Conservation (phyloP, 1,140 invertebrate genomes). For the Brachionus calyciflorus region DNA sequence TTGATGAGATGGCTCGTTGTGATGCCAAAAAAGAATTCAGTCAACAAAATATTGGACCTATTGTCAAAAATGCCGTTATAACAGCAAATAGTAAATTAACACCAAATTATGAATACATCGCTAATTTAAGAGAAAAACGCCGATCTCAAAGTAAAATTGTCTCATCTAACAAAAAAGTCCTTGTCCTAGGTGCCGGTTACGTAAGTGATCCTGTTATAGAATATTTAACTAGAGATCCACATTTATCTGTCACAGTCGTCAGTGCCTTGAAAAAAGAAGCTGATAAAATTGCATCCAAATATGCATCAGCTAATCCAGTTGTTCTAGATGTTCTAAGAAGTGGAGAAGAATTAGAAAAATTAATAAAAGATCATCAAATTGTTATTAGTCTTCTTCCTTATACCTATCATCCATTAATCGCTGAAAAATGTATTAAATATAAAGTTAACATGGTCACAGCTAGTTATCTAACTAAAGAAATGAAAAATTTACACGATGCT, state of each 20-base stretch:
- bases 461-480: slow-evolving; percentile 82
- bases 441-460: slow-evolving; percentile 91
- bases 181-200: slow-evolving; percentile 90
- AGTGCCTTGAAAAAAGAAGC: slow-evolving; percentile 40
- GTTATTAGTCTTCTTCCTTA: slow-evolving; percentile 86
- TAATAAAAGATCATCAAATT: slow-evolving; percentile 74
- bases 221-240: slow-evolving; percentile 79
- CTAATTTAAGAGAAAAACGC: slow-evolving; percentile 71
- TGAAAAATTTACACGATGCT: slow-evolving; percentile 75
- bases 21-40: slow-evolving; percentile 52
- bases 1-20: not conserved
- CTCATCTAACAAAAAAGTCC: slow-evolving; percentile 64
- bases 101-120: slow-evolving; percentile 88
- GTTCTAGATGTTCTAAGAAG: slow-evolving; percentile 76
- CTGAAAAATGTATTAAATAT: slow-evolving; percentile 78
- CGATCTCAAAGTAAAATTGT: slow-evolving; percentile 48
- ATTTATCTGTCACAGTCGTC: slow-evolving; percentile 72
- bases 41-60: slow-evolving; percentile 18
- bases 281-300: slow-evolving; percentile 59
- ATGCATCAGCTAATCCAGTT: slow-evolving; percentile 74
- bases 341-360: slow-evolving; percentile 69
- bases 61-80: slow-evolving; percentile 83
- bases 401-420: slow-evolving; percentile 75
- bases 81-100: slow-evolving; percentile 89
- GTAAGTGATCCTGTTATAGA: slow-evolving; percentile 88